These are phyloP conservation scores for Melanotaenia parkinsoni DNA, from an alignment of 2,797 vertebrate species.

Conservation along the genomic window DNA sequence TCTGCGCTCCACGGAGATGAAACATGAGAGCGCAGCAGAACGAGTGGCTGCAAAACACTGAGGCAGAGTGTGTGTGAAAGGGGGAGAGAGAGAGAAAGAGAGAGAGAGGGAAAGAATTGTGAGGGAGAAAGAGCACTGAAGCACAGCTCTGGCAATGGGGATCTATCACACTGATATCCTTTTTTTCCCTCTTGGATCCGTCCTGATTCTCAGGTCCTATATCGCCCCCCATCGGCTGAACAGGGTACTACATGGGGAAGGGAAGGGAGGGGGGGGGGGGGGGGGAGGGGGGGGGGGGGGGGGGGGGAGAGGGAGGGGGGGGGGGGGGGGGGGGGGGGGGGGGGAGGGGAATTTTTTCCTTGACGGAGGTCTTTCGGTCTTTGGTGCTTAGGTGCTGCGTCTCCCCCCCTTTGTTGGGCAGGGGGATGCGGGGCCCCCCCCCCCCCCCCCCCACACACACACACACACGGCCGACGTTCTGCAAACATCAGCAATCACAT, in stretches of 20 bases:
- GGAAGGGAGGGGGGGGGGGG: no score
- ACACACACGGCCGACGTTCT: constrained; percentile 61
- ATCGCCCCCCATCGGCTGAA: constrained; percentile 71
- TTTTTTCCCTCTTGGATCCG: constrained; percentile 47
- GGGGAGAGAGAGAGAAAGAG: constrained; percentile 21
- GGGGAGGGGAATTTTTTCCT: no score
- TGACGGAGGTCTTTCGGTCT: no score
- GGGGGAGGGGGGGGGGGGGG: no score
- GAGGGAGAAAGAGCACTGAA: constrained; percentile 47
- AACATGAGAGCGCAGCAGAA: constrained; percentile 46
- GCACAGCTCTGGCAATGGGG: constrained; percentile 64
- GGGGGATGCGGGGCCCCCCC: no score
- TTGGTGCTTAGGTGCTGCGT: no score
- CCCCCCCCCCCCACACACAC: background rate
- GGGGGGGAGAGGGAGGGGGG: no score
- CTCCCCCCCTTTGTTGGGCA: no score
- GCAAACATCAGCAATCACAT: constrained; percentile 2
- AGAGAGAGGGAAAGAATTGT: constrained; percentile 42
- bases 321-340: no score
- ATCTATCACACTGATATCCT: constrained; percentile 68
- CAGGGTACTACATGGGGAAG: constrained; percentile 58
- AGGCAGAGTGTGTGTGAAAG: constrained; percentile 39
- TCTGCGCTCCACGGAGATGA: constrained; percentile 56
- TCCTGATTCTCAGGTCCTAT: constrained; percentile 75
- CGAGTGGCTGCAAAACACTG: constrained; percentile 48